Evolutionary conservation across 2,797 vertebrate species (phyloP).

Genomic region (Denticeps clupeoides): DNA sequence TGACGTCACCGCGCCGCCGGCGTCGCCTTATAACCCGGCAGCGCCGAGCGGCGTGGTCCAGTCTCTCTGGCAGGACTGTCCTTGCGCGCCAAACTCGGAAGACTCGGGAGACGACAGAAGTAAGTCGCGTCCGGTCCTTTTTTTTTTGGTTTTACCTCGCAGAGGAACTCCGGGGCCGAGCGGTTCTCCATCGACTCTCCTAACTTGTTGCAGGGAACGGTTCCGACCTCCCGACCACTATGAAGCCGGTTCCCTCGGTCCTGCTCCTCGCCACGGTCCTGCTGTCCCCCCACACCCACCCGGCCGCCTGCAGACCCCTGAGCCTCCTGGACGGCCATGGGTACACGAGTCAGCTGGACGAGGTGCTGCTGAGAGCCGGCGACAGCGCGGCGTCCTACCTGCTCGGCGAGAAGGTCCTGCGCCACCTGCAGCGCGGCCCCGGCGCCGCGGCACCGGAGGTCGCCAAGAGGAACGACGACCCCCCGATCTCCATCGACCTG

Average conservation of each 20-base stretch:
- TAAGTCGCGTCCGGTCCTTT: slow-evolving; percentile 41
- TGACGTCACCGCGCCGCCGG: slow-evolving; percentile 70
- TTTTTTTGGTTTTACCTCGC: too few relatives aligned
- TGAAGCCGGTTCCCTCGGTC: slow-evolving; percentile 56
- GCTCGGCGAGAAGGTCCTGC: slow-evolving; percentile 41
- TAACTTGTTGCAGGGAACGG: not conserved
- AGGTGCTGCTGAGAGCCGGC: slow-evolving; percentile 42
- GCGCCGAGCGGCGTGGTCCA: slow-evolving; percentile 26
- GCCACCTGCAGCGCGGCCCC: slow-evolving; percentile 32
- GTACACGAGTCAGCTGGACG: slow-evolving; percentile 41
- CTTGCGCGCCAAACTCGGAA: slow-evolving; percentile 31
- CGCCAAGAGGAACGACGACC: slow-evolving; percentile 63
- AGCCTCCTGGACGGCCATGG: slow-evolving; percentile 39
- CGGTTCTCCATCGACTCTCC: too few relatives aligned
- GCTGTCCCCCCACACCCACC: slow-evolving; percentile 46
- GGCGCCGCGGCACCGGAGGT: too few relatives aligned
- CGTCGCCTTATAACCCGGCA: slow-evolving; percentile 63
- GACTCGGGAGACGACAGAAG: slow-evolving; percentile 31
- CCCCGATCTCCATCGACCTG: slow-evolving; percentile 85
- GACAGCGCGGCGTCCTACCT: slow-evolving; percentile 41
- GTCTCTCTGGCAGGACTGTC: slow-evolving; percentile 36
- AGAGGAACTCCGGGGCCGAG: too few relatives aligned
- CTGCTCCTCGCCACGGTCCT: slow-evolving; percentile 57
- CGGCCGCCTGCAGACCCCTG: slow-evolving; percentile 47
- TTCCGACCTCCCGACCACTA: slow-evolving; percentile 28